Evolutionary conservation across 2,113 vertebrate genomes (phyloP), one percentile per base, ranked within the genome.

Genomic region (Balaenoptera acutorostrata): DNA sequence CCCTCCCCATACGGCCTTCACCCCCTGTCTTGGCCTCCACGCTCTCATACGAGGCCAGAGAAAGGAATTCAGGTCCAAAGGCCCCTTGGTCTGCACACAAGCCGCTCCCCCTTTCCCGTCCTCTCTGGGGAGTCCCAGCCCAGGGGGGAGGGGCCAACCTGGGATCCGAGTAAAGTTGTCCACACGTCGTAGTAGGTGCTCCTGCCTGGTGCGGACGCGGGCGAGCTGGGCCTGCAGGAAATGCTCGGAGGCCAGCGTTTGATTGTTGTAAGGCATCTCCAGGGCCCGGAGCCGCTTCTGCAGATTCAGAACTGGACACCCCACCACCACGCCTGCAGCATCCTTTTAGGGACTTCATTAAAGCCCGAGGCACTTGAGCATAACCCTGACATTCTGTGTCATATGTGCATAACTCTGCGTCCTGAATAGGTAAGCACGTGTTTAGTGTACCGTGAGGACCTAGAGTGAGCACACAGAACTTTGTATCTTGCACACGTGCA

Each of bases 281-380:
- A 97, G 33, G 33, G 0, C 11, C 63, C 0, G 17, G 93, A 98
- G 29, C 39, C 17, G 78, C 74, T 49, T 5, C 96, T 97, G 98
- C 71, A 98, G 89, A 31, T 88, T 84, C 69, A 97, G 74, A 95
- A 95, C 98, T 98, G 57, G 52, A 90, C 39, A 78, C 29, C 82
- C 68, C 59, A n/a, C 46, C 5, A 18, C 92, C 57, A 1, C 2
- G 15, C 72, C 57, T 88, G 10, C 8, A 33, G 20, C 15, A 12
- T 61, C 49, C 46, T 46, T 68, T 97, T 29, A 92, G 86, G 21
- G 17, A 31, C 36, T 23, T 85, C n/a, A 39, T 25, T 41, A 20
- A 77, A 92, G 15, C 14, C 84, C 15, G 17, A 81, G 63, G n/a
- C 55, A 29, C 15, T 17, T 31, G 41, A 63, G 33, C 9, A 25